Evolutionary conservation across 2,113 vertebrate genomes (phyloP).

Genomic region (Hyperopisus bebe): DNA sequence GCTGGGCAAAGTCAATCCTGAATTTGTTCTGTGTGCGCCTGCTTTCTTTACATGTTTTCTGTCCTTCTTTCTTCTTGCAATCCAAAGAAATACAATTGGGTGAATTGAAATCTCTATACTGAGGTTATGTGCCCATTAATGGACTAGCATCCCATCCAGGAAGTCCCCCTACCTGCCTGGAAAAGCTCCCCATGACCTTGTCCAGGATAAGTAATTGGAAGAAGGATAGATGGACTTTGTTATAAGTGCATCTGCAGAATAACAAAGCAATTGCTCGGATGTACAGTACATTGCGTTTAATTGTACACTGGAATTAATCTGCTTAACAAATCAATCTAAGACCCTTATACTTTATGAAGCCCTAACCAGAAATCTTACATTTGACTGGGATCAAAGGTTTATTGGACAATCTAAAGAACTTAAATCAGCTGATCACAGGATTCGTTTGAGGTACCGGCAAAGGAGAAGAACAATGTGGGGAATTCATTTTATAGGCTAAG

Average conservation of each 20-base stretch:
- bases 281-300: background rate
- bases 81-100: background rate
- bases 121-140: background rate
- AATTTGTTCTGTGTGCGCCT: background rate
- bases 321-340: background rate
- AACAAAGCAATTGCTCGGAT: background rate
- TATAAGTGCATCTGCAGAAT: background rate
- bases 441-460: slow-evolving; percentile 12
- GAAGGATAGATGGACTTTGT: background rate
- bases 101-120: background rate
- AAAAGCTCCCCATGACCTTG: background rate
- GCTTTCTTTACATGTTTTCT: background rate
- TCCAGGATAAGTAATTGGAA: background rate
- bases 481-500: slow-evolving; percentile 16
- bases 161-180: background rate
- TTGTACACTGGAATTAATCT: background rate
- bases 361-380: background rate
- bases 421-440: slow-evolving; percentile 22
- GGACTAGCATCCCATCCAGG: background rate
- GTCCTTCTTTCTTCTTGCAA: background rate
- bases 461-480: background rate
- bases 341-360: background rate
- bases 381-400: background rate
- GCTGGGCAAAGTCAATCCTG: background rate
- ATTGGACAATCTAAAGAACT: background rate